Evolutionary conservation across 1,140 invertebrate genomes (phyloP).

Genomic region (Condylostylus longicornis): DNA sequence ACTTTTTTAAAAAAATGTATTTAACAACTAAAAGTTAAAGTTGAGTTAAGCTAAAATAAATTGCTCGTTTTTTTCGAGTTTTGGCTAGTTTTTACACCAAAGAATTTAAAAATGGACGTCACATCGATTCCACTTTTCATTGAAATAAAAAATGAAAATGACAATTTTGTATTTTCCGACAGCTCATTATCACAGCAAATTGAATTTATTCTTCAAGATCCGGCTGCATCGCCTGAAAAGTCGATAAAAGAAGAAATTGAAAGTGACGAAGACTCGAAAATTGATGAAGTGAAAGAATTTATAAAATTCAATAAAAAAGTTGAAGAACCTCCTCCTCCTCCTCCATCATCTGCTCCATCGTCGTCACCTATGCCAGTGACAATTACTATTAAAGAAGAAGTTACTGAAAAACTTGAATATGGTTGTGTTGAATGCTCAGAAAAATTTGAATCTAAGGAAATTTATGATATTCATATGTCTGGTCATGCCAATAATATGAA

Average conservation of each 20-base stretch:
- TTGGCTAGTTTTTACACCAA: too few species aligned
- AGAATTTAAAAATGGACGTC: too few species aligned
- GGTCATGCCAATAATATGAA: slow-evolving; percentile 31
- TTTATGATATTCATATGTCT: slow-evolving; percentile 28
- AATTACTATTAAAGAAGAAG: neutral
- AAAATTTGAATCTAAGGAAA: slow-evolving; percentile 28
- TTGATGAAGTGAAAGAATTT: slow-evolving; percentile 2
- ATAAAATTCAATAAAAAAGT: slow-evolving; percentile 1
- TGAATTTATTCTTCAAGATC: slow-evolving; percentile 32
- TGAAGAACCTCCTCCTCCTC: slow-evolving; percentile 3
- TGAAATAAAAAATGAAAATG: neutral
- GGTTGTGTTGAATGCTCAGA: slow-evolving; percentile 28
- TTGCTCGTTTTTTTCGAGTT: too few species aligned
- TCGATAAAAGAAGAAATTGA: slow-evolving; percentile 4
- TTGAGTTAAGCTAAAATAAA: too few species aligned
- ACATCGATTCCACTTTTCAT: neutral
- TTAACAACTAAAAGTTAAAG: too few species aligned
- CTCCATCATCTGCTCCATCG: neutral
- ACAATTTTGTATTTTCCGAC: slow-evolving; percentile 13
- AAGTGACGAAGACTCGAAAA: slow-evolving; percentile 16
- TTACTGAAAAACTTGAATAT: slow-evolving; percentile 10
- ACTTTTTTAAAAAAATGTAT: too few species aligned
- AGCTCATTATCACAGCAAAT: slow-evolving; percentile 32
- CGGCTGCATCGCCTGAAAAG: slow-evolving; percentile 21
- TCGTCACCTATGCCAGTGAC: slow-evolving; percentile 4